phyloP scores from a whole-genome alignment of 2,113 vertebrate genomes.

The Bolborhynchus lineola region DNA sequence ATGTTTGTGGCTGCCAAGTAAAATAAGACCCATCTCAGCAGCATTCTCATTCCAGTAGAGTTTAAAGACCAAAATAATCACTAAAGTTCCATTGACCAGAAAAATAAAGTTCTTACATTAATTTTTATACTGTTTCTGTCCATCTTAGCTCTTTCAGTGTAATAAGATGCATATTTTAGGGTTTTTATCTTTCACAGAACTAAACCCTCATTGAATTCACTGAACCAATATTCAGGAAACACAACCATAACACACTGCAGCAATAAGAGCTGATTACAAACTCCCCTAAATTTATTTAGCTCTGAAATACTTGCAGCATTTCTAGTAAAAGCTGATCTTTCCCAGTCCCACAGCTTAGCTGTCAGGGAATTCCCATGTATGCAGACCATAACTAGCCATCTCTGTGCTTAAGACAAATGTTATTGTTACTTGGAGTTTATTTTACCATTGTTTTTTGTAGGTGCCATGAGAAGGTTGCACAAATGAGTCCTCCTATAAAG shows the following conservation, averaged over 20 bases:
- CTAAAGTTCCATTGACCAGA: not conserved
- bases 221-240: not conserved
- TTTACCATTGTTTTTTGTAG: not conserved
- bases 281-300: not conserved
- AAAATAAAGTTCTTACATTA: not conserved
- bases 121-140: not conserved
- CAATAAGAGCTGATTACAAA: not conserved
- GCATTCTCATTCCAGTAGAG: not conserved
- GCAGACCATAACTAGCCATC: not conserved
- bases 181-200: not conserved
- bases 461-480: not conserved
- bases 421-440: not conserved
- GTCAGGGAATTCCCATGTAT: not conserved
- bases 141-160: not conserved
- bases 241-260: not conserved
- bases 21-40: not conserved
- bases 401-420: not conserved
- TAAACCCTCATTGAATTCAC: not conserved
- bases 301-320: not conserved
- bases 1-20: not conserved
- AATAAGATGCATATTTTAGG: not conserved
- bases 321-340: not conserved
- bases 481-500: not conserved
- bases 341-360: not conserved
- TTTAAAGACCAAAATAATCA: not conserved